A percentile compares a stretch with the other conserved stretches of the same genome.
phyloP scores from a whole-genome alignment of 2,797 vertebrate genomes.

The Gallirallus australis region DNA sequence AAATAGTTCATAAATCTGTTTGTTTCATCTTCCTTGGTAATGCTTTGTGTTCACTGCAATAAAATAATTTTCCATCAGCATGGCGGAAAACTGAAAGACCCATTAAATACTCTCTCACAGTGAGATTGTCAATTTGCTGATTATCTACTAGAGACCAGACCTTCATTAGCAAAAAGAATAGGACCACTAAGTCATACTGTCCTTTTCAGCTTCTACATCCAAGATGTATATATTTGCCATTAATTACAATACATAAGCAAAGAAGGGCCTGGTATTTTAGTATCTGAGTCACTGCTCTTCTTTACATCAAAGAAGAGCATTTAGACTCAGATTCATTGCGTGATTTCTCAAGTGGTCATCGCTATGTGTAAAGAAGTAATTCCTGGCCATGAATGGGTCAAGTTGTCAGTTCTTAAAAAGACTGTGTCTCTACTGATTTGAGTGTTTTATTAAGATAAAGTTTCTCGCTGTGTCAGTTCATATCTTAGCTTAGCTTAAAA shows the following conservation, averaged over 20 bases:
- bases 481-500: neutral
- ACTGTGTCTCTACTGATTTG: neutral
- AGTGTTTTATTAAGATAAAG: neutral
- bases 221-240: neutral
- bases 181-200: neutral
- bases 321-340: neutral
- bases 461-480: neutral
- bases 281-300: neutral
- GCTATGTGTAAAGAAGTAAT: neutral
- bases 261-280: neutral
- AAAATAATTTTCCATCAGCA: neutral
- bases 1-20: neutral
- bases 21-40: neutral
- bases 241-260: neutral
- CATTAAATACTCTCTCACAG: neutral
- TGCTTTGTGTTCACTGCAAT: neutral
- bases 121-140: neutral
- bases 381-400: neutral
- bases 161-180: neutral
- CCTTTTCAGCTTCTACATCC: neutral
- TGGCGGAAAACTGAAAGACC: neutral
- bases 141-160: neutral
- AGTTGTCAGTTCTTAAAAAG: neutral
- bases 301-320: neutral
- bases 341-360: neutral